Evolutionary conservation across 2,888 invertebrate species (phyloP).

Genomic region (Phortica magna): DNA sequence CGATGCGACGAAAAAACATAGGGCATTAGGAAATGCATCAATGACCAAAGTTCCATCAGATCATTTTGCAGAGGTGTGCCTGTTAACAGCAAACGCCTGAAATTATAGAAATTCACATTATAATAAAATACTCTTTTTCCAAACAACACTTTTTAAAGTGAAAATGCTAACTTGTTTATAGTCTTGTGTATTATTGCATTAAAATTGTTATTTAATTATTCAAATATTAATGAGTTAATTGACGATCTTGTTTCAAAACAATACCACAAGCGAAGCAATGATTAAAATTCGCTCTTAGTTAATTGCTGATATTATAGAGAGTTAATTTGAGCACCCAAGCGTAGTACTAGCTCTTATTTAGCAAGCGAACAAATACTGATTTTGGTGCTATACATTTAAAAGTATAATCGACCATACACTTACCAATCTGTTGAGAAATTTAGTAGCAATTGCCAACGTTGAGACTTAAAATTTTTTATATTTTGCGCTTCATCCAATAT

Average conservation of each 20-base stretch:
- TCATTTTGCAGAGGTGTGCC: conserved; percentile 98
- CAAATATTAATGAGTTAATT: neutral
- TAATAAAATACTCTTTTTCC: conserved; percentile 8
- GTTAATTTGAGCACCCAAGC: conserved; percentile 74
- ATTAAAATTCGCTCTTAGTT: conserved; percentile 54
- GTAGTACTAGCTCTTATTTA: conserved; percentile 74
- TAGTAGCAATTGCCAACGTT: conserved; percentile 97
- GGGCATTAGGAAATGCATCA: conserved; percentile 99
- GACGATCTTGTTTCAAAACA: conserved; percentile 59
- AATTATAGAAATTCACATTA: conserved; percentile 54
- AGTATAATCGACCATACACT: conserved; percentile 59
- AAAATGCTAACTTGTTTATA: conserved; percentile 35
- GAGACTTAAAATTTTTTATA: conserved; percentile 99
- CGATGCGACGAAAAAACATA: conserved; percentile 97
- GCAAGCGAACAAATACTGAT: conserved; percentile 73
- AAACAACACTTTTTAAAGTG: neutral
- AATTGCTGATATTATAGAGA: conserved; percentile 62
- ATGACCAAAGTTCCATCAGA: conserved; percentile 97
- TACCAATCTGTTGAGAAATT: conserved; percentile 95
- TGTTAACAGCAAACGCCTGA: conserved; percentile 91
- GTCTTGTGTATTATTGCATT: conserved; percentile 3
- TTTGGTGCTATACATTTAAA: conserved; percentile 55
- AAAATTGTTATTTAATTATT: too few species aligned
- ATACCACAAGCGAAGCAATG: conserved; percentile 66
- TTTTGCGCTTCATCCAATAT: conserved; percentile 99